A percentile compares a stretch with the other conserved stretches of the same genome.
Conservation (phyloP, 2,888 invertebrate genomes). For the Chironomus tentans region DNA sequence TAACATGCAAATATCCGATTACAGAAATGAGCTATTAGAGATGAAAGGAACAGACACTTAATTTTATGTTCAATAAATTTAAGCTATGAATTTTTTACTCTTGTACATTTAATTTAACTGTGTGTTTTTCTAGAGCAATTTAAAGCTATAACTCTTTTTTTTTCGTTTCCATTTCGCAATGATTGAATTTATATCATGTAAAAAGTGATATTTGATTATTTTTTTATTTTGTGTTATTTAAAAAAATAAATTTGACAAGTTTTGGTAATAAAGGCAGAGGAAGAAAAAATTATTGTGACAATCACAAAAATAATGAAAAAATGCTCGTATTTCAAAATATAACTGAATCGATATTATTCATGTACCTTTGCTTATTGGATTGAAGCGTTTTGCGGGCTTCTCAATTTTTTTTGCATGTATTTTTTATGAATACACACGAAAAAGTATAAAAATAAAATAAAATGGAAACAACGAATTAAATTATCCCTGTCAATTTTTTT, state of each 20-base stretch:
- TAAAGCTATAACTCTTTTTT: too few species aligned
- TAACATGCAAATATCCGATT: background rate
- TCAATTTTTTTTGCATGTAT: background rate
- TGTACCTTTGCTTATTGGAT: background rate
- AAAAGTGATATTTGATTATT: too few species aligned
- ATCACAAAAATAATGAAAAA: background rate
- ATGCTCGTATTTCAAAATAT: background rate
- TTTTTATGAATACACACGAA: background rate
- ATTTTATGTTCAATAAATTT: background rate
- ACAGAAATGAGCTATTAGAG: slow-evolving; percentile 3
- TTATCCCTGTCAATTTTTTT: slow-evolving; percentile 3
- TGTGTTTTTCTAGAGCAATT: background rate
- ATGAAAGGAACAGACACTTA: background rate
- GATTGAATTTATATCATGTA: background rate
- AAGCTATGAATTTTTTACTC: background rate
- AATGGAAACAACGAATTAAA: background rate
- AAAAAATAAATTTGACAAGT: too few species aligned
- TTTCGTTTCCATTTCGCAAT: background rate
- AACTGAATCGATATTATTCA: background rate
- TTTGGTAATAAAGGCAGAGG: too few species aligned
- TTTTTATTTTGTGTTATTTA: too few species aligned
- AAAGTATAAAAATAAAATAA: background rate
- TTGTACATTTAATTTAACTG: background rate
- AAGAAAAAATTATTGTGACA: background rate
- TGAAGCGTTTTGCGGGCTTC: background rate